Base-by-base conservation (phyloP, 2,888 invertebrate genomes). In the Xylota sylvarum region DNA sequence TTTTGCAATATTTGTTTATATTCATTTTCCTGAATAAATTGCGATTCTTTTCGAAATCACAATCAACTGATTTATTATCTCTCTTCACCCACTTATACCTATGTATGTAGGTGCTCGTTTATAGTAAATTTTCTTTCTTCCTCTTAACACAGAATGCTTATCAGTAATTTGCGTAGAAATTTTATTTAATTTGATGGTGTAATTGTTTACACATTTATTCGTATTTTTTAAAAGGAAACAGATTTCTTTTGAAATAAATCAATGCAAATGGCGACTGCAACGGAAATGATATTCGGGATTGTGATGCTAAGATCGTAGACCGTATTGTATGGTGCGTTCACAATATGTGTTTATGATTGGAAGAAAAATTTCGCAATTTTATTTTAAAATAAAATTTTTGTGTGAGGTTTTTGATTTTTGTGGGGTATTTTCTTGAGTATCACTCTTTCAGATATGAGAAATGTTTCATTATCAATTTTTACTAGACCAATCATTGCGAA, bases 1-100 rank as follows among this genome's bases (percentile, higher is more conserved):
- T 5, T 14, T 40, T 10, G n/a, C 14, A 37, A 5, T 50, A 50
- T 35, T 46, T 64, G 46, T 67, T 67, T 67, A 52, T 67, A 23
- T 52, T 9, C 30, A 50, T 19, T 12, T 37, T 19, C 10, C 43
- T 0, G 14, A 6, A 43, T 1, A n/a, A 69, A 69, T 69, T 64
- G 46, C 64, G 32, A 35, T 10, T 64, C 17, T 17, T 19, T 32
- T 17, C 17, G 32, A 35, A 56, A 56, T 56, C 5, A 32, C 23
- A 32, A 35, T 56, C 32, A 23, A 32, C 27, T 23, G 30, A 14
- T n/a, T 30, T 30, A 0, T 1, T 43, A 14, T 43, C 43, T 14
- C 4, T 2, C n/a, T 0, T 12, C 40, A 4, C n/a, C 40, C 40
- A 40, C 40, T 40, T 40, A n/a, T n/a, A n/a, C n/a, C n/a, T n/a